Base-by-base conservation (phyloP, 1,140 invertebrate genomes). In the Ptiloglossa arizonensis region DNA sequence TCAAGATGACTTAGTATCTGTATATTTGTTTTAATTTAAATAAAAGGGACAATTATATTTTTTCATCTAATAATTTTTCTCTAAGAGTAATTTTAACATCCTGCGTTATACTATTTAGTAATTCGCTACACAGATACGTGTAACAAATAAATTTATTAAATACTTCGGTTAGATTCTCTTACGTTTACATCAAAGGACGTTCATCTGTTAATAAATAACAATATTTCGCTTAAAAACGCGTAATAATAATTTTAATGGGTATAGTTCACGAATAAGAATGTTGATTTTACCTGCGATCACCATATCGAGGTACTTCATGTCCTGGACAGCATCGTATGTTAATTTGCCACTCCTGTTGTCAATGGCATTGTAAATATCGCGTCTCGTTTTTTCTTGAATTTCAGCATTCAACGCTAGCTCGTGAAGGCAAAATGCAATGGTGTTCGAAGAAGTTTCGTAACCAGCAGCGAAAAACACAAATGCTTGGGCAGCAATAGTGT, bases 361-460 rank as follows among this genome's bases (percentile, higher is more conserved):
- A 6, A 94, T 79, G 9, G 93, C 91, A 19, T 93, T 88, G 32
- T 91, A 89, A 57, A 97, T 94, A 91, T 97, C 96, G 13, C 93
- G 86, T 62, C 93, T 93, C 5, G 96, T 85, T 72, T 93, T 94
- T 52, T 95, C 91, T 89, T 97, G 96, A 64, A 95, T 91, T n/a
- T 95, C 94, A 1, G 93, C 94, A 86, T 96, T 93, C 35, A 94
- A 90, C 1, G 96, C 94, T 59, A 97, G 86, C 83, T 95, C 94
- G 81, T 96, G 94, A 0, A 96, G 87, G 11, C 94, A 92, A 85
- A 95, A 95, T 0, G 94, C 91, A 69, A 97, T 94, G 1, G 95
- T 93, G 6, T 94, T 95, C 0, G 96, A 95, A 0, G 96, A 96
- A 0, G 97, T 97, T 88, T 97, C 96, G 69, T 95, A 96, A 8